Evolutionary conservation across 2,888 invertebrate genomes (phyloP), one percentile per base, ranked within the genome.

Genomic region (Cryptus armator): DNA sequence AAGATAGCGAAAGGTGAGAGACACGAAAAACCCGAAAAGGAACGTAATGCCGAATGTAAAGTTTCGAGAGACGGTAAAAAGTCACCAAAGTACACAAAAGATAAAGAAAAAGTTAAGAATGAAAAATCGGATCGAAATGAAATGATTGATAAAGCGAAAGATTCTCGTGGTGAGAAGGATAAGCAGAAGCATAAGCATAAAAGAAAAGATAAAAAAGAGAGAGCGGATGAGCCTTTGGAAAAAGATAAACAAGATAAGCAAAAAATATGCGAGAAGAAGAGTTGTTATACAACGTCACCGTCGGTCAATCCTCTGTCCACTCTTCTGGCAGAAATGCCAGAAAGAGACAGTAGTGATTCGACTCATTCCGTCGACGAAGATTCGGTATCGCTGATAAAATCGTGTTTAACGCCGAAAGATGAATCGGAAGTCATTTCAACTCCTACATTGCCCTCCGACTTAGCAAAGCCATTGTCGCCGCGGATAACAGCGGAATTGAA

Each of bases 1-100:
- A 95, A 95, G 85, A 95, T 95, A 83, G 96, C 96, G 86, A 96
- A 96, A 87, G 96, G 96, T 90, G 94, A 96, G 76, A 96, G 96
- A 94, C 94, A 95, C 37, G 96, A 96, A 84, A 95, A 95, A 19
- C 89, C 92, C 5, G 89, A 90, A 4, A 91, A 89, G 86, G 95
- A 95, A 84, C 95, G 95, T 64, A 91, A 94, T 37, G 95, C 95
- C 85, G 95, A 94, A 77, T 88, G 86, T 37, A 93, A 92, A 87
- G 93, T 94, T 48, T 93, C 94, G 89, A 94, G 94, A 85, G 94
- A 94, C 9, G 91, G 89, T 10, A 90, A 90, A 86, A 94, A 92
- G 81, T 92, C 92, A 32, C 89, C 87, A 62, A 90, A 87, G 79
- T 78, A 83, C 70, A 59, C 71, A 59, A 89, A 88, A 84, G 89